A percentile compares a stretch with the other conserved stretches of the same genome.
Conservation (phyloP, 2,888 invertebrate species). For the Gasteruption jaculator region DNA sequence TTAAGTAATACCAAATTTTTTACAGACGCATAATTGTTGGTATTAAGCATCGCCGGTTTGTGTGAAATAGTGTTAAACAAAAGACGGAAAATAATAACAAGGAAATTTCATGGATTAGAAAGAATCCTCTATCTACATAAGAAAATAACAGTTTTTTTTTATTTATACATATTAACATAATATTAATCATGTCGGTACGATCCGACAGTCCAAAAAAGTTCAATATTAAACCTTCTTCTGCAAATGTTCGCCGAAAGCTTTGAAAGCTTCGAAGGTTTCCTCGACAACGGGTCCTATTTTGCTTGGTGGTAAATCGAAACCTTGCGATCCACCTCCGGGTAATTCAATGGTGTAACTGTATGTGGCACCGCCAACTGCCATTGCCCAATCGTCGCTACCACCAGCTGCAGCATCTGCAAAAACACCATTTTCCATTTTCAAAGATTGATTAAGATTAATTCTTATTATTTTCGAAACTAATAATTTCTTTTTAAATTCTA, state of each 20-base stretch:
- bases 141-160: no score
- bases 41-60: no score
- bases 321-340: slow-evolving; percentile 55
- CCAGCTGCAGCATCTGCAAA: slow-evolving; percentile 57
- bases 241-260: slow-evolving; percentile 52
- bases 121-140: no score
- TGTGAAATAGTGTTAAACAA: no score
- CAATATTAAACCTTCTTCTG: slow-evolving; percentile 15
- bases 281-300: slow-evolving; percentile 57
- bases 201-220: not conserved
- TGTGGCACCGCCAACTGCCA: slow-evolving; percentile 55
- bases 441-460: no score
- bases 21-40: no score
- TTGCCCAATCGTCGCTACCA: slow-evolving; percentile 65
- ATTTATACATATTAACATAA: not conserved
- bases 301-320: slow-evolving; percentile 58
- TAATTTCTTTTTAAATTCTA: not conserved
- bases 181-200: not conserved
- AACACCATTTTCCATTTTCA: no score
- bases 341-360: slow-evolving; percentile 64
- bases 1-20: no score
- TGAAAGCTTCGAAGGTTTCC: slow-evolving; percentile 61
- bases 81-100: no score
- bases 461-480: not conserved
- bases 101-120: no score